Evolutionary conservation across 2,888 invertebrate genomes (phyloP).

Genomic region (Dryococelus australis): DNA sequence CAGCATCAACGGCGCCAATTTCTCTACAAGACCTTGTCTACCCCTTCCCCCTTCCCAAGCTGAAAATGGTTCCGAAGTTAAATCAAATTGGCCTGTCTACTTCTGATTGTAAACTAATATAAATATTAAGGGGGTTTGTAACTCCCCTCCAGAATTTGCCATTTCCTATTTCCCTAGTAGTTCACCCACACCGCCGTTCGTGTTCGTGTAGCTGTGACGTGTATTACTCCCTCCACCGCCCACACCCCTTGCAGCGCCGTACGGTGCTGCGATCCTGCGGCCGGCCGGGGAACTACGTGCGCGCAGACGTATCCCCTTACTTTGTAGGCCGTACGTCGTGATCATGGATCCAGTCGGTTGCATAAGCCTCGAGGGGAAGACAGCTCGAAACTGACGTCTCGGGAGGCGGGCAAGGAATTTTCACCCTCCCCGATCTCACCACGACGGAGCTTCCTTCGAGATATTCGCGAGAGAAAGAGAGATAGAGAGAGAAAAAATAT

Average conservation of each 20-base stretch:
- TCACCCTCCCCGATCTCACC: background rate
- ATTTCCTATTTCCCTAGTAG: too few relatives aligned
- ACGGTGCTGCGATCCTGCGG: conserved; percentile 18
- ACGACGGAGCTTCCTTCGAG: too few relatives aligned
- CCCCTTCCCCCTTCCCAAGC: too few relatives aligned
- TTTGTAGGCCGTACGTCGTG: background rate
- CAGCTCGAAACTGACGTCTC: background rate
- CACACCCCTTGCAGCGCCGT: background rate
- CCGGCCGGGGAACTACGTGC: background rate
- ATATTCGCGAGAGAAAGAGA: background rate
- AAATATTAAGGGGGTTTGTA: too few relatives aligned
- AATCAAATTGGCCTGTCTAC: too few relatives aligned
- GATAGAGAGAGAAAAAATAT: background rate
- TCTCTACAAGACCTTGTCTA: too few relatives aligned
- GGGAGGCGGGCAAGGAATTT: background rate
- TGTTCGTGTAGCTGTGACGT: background rate
- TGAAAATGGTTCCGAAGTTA: too few relatives aligned
- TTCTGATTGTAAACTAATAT: too few relatives aligned
- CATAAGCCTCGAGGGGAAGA: conserved; percentile 3
- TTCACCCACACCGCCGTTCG: too few relatives aligned
- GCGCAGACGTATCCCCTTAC: background rate
- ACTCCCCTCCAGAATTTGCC: too few relatives aligned
- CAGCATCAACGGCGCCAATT: too few relatives aligned
- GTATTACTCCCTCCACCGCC: background rate
- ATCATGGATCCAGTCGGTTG: conserved; percentile 21